A percentile compares a stretch with the other conserved stretches of the same genome.
These are phyloP conservation scores for Phortica okadai DNA, from an alignment of 2,888 invertebrate genomes.

Conservation along the genomic window DNA sequence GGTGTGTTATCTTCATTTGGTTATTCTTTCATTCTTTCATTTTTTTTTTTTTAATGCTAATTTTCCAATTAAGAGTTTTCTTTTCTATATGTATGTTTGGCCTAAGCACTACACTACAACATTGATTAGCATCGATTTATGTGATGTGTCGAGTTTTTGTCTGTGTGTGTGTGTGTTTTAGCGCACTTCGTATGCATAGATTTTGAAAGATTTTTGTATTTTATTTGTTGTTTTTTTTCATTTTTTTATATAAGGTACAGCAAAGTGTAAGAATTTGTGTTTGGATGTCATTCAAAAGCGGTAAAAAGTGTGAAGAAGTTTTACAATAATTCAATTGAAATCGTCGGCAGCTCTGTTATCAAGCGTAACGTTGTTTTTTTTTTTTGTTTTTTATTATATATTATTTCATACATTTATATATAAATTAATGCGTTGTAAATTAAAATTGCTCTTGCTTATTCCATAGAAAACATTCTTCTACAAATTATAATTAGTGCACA, in stretches of 20 bases:
- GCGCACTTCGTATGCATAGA: background rate
- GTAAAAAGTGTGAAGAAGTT: conserved; percentile 36
- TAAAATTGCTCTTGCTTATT: background rate
- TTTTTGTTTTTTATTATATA: conserved; percentile 36
- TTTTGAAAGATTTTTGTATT: conserved; percentile 1
- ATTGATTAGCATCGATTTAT: conserved; percentile 5
- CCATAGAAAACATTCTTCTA: conserved; percentile 40
- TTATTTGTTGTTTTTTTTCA: conserved; percentile 45
- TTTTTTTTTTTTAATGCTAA: conserved; percentile 16
- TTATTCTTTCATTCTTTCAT: conserved; percentile 29
- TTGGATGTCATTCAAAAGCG: conserved; percentile 38
- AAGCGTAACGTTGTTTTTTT: conserved; percentile 60
- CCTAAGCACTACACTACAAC: conserved; percentile 21
- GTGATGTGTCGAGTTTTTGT: background rate
- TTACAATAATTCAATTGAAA: conserved; percentile 46
- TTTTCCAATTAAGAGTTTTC: conserved; percentile 9
- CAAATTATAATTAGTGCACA: conserved; percentile 46
- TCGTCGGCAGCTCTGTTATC: conserved; percentile 60
- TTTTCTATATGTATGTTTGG: background rate
- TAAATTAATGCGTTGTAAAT: conserved; percentile 26
- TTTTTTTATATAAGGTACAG: conserved; percentile 61
- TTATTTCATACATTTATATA: conserved; percentile 27
- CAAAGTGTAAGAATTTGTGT: conserved; percentile 63
- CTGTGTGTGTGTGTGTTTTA: background rate
- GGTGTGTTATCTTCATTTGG: conserved; percentile 15